These are phyloP conservation scores for Lepidostoma basale DNA, from an alignment of 1,140 invertebrate genomes.

Conservation along the genomic window DNA sequence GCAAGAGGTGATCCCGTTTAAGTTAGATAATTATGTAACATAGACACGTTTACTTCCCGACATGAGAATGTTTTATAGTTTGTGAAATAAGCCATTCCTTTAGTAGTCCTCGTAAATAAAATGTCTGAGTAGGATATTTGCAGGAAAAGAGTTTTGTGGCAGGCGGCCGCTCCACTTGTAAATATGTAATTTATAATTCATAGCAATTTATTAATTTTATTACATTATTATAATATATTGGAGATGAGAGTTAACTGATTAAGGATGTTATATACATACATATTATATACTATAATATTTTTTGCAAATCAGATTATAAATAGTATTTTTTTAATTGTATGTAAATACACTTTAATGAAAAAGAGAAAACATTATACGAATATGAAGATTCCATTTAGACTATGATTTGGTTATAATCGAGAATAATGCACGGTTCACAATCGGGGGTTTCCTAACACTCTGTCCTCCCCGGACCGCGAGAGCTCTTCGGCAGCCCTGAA, in stretches of 20 bases:
- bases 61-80: not conserved
- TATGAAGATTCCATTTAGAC: slow-evolving; percentile 42
- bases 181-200: slow-evolving; percentile 47
- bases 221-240: slow-evolving; percentile 41
- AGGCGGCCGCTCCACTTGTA: slow-evolving; percentile 35
- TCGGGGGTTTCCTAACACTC: too few relatives aligned
- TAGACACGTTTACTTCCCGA: not conserved
- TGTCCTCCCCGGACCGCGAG: too few relatives aligned
- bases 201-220: slow-evolving; percentile 44
- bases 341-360: slow-evolving; percentile 43
- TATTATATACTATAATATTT: slow-evolving; percentile 43
- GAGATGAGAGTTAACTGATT: slow-evolving; percentile 39
- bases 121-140: slow-evolving; percentile 39
- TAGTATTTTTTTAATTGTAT: slow-evolving; percentile 47
- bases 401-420: slow-evolving; percentile 36
- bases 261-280: slow-evolving; percentile 41
- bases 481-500: too few relatives aligned
- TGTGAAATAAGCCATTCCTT: slow-evolving; percentile 41
- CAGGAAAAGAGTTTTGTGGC: slow-evolving; percentile 30
- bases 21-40: not conserved
- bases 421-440: too few relatives aligned
- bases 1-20: not conserved
- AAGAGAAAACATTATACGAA: slow-evolving; percentile 37
- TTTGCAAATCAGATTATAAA: slow-evolving; percentile 45
- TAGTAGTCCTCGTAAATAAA: slow-evolving; percentile 33